Evolutionary conservation across 1,140 invertebrate species (phyloP).

Genomic region (Procambarus virginalis): DNA sequence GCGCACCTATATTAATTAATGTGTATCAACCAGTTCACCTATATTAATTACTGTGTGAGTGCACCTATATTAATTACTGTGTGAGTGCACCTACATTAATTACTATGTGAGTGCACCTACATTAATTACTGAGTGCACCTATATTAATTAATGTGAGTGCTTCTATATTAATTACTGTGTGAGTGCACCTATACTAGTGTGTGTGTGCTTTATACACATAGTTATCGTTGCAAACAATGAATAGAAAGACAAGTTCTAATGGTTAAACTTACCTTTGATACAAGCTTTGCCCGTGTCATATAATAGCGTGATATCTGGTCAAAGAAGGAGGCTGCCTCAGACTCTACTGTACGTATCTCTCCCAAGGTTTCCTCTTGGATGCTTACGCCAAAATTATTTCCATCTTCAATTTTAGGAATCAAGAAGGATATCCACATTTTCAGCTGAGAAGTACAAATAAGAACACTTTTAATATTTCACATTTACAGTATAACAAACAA

Average conservation of each 20-base stretch:
- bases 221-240: too few species aligned
- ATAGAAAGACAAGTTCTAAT: neutral
- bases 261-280: constrained; percentile 78
- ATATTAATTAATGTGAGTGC: too few species aligned
- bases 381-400: constrained; percentile 98
- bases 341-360: constrained; percentile 96
- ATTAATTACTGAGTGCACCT: too few species aligned
- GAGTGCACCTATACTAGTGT: too few species aligned
- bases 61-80: too few species aligned
- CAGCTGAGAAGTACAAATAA: constrained; percentile 79
- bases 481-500: neutral
- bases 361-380: constrained; percentile 97
- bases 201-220: too few species aligned
- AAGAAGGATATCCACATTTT: constrained; percentile 99
- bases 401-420: constrained; percentile 99
- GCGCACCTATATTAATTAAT: too few species aligned
- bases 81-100: too few species aligned
- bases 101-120: too few species aligned
- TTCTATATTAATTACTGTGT: too few species aligned
- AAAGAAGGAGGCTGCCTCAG: constrained; percentile 96
- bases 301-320: constrained; percentile 96
- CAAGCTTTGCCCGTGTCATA: constrained; percentile 80
- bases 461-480: neutral
- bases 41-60: too few species aligned
- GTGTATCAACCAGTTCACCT: too few species aligned